Conservation (phyloP, 2,113 vertebrate species). For the Salvelinus alpinus region DNA sequence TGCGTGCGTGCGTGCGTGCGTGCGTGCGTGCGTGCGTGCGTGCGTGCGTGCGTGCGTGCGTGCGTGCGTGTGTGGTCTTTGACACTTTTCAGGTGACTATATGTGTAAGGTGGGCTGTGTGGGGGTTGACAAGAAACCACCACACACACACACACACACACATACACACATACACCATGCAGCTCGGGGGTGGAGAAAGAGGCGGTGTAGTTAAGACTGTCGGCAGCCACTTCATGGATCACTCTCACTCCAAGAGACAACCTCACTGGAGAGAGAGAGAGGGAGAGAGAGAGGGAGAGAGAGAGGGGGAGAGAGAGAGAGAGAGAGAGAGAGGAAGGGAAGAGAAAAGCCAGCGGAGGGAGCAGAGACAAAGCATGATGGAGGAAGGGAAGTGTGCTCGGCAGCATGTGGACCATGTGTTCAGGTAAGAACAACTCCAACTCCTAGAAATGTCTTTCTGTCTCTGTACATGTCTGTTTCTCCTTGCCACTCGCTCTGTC, state of each 20-base stretch:
- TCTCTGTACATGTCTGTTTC: background rate
- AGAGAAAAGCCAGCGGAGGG: slow-evolving; percentile 52
- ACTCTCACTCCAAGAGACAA: slow-evolving; percentile 53
- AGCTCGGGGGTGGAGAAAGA: slow-evolving; percentile 60
- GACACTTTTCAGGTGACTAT: no score
- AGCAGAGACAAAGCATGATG: slow-evolving; percentile 69
- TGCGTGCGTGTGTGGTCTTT: no score
- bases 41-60: background rate
- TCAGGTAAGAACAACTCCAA: slow-evolving; percentile 68
- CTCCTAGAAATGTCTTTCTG: slow-evolving; percentile 7
- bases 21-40: background rate
- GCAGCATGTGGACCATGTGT: slow-evolving; percentile 66
- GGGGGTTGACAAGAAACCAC: slow-evolving; percentile 53
- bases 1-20: no score
- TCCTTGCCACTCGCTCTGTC: background rate
- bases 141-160: background rate
- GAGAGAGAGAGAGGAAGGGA: slow-evolving; percentile 63
- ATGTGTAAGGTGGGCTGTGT: slow-evolving; percentile 24
- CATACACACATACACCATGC: slow-evolving; percentile 31
- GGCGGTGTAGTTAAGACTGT: slow-evolving; percentile 60
- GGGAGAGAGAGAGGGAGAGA: background rate
- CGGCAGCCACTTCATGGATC: slow-evolving; percentile 60
- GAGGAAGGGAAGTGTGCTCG: slow-evolving; percentile 64
- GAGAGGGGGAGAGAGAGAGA: background rate
- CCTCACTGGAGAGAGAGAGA: slow-evolving; percentile 27